A percentile compares a stretch with the other conserved stretches of the same genome.
phyloP scores from a whole-genome alignment of 2,888 invertebrate species.

The Luperina testacea region DNA sequence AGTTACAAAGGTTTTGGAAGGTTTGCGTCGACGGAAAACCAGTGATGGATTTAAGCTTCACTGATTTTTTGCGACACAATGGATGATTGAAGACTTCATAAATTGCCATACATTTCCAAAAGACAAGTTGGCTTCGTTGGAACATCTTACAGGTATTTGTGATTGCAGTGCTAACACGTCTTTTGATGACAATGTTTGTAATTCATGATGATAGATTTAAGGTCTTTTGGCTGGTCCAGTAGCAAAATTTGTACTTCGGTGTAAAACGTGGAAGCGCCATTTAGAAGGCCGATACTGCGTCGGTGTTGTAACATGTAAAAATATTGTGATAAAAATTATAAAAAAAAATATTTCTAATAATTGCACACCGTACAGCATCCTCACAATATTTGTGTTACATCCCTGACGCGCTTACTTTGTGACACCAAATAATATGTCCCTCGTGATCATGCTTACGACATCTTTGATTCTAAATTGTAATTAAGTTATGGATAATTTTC shows the following conservation, averaged over 20 bases:
- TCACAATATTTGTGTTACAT: conserved; percentile 70
- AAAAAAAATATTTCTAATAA: conserved; percentile 58
- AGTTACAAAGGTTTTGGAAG: conserved; percentile 48
- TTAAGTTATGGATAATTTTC: conserved; percentile 59
- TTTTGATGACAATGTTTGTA: conserved; percentile 56
- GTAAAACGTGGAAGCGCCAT: conserved; percentile 66
- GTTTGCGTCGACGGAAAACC: conserved; percentile 42
- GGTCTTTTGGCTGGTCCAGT: conserved; percentile 77
- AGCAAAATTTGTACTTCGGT: conserved; percentile 66
- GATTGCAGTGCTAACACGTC: conserved; percentile 46
- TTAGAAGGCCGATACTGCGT: conserved; percentile 64
- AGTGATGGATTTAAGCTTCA: conserved; percentile 26
- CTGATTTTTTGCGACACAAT: conserved; percentile 49
- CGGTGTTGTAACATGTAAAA: conserved; percentile 70
- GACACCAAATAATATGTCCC: conserved; percentile 66
- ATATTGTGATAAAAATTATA: conserved; percentile 68
- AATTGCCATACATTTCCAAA: conserved; percentile 57
- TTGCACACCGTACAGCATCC: conserved; percentile 57
- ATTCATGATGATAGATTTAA: conserved; percentile 70
- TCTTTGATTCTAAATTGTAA: conserved; percentile 57
- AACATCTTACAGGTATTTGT: conserved; percentile 44
- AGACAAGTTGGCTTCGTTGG: conserved; percentile 52
- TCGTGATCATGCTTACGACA: conserved; percentile 74
- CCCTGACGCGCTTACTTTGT: conserved; percentile 67
- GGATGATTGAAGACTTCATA: conserved; percentile 55